phyloP scores from a whole-genome alignment of 2,113 vertebrate species.

The Pholis gunnellus region DNA sequence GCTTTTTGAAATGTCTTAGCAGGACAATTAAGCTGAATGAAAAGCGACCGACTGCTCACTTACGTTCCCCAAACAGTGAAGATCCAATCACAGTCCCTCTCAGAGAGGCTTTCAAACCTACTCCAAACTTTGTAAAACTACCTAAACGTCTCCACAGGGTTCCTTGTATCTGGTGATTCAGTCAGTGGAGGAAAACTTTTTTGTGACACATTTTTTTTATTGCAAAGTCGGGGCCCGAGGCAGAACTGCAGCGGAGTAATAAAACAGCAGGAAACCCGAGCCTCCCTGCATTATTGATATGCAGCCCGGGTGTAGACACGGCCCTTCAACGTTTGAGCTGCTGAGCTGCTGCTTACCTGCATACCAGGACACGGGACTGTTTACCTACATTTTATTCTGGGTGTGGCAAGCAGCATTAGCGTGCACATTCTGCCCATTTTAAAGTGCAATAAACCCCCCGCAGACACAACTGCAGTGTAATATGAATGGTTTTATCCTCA shows the following conservation, averaged over 20 bases:
- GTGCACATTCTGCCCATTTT: background rate
- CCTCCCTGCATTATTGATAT: conserved; percentile 72
- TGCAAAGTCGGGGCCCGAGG: background rate
- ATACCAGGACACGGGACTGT: conserved; percentile 2
- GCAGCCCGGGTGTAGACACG: conserved; percentile 19
- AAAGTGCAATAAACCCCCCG: background rate
- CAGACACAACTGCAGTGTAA: conserved; percentile 6
- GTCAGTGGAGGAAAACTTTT: background rate
- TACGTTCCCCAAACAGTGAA: background rate
- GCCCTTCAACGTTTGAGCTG: conserved; percentile 19
- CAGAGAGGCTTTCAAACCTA: background rate
- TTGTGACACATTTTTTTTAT: conserved; percentile 18
- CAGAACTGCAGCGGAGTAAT: conserved; percentile 47
- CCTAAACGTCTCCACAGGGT: background rate
- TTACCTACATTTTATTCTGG: background rate
- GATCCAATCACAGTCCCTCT: too few species aligned
- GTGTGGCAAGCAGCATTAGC: background rate
- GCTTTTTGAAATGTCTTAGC: background rate
- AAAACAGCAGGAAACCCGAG: conserved; percentile 67
- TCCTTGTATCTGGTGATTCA: background rate
- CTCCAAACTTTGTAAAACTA: conserved; percentile 8
- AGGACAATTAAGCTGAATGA: background rate
- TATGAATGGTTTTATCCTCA: conserved; percentile 4
- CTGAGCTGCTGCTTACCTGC: conserved; percentile 23
- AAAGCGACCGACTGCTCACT: background rate